Evolutionary conservation across 2,888 invertebrate species (phyloP), one percentile per base, ranked within the genome.

Genomic region (Girardia tigrina): DNA sequence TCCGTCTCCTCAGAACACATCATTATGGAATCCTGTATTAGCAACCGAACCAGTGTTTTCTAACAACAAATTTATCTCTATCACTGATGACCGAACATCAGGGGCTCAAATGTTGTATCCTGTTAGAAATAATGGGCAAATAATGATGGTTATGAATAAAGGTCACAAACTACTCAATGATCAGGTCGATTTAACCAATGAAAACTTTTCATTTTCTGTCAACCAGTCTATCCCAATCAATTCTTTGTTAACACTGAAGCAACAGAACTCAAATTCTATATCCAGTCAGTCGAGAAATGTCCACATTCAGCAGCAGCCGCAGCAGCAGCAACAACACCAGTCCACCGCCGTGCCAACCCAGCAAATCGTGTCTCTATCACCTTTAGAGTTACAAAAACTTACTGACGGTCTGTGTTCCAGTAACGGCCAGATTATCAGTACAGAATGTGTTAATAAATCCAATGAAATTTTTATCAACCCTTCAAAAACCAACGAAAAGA

Each of bases 101-200:
- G 23, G 20, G 4, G 4, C 56, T 12, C 56, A 56, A 56, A 56
- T 56, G 56, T 56, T 56, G 23, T 56, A 56, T 56, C 56, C 56
- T 12, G 56, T 56, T 56, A 56, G 56, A 56, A 56, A 56, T 56
- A 56, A 16, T n/a, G 56, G 56, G 8, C 56, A 56, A 56, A 56
- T 56, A 56, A 56, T 56, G 56, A 56, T 56, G 56, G 56, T 56
- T 16, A 56, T 56, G 56, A 56, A 56, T 56, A 56, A 56, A 23
- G 23, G 23, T 56, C 56, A 56, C 4, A 56, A 56, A 16, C n/a
- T 56, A 23, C 6, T 56, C n/a, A 56, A 16, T 56, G 56, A 56
- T 56, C 56, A 56, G n/a, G n/a, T 56, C 4, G 56, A 56, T 56
- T n/a, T 56, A 23, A 12, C 56, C 4, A 56, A 56, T 56, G 56